Base-by-base conservation (phyloP, 2,888 invertebrate species). In the Acrobasis suavella region DNA sequence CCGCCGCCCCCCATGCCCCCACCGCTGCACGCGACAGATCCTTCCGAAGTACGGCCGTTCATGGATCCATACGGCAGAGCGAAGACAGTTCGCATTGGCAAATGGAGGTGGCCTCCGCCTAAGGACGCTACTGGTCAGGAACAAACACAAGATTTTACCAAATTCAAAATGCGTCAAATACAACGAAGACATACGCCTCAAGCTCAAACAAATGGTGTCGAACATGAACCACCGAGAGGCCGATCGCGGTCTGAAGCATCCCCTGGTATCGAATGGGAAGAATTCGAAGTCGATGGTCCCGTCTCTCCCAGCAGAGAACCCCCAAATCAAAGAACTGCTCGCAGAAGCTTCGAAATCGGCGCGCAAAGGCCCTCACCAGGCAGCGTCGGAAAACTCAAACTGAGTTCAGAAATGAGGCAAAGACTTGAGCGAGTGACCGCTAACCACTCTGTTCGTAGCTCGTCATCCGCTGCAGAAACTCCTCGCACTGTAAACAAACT, bases 71-170 rank as follows among this genome's bases (percentile, higher is more conserved):
- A 98, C 75, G 98, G 98, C 0, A 92, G 98, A 37, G 98, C 98
- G 0, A 98, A 98, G 80, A 98, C 98, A 0, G 98, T 98, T 0
- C 93, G 98, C 39, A 98, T 99, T 62, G 98, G 98, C 1, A 98
- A 98, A 87, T 98, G 98, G 98, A 93, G 97, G 67, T 98, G 98
- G 98, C 98, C 99, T 9, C 98, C 98, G 12, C 96, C 96, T 63
- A 95, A 95, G 32, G 95, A 95, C 16, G 96, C 95, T 0, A 94
- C 94, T 37, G 93, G 92, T 12, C 95, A 94, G 68, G 95, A 96
- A 66, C 94, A 94, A 15, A 94, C 95, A 7, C 97, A 96, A 76
- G 96, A 96, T 71, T 97, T 97, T 77, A 95, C 97, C 64, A 97
- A 97, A 72, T 98, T 98, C 75, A 98, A 98, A 87, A 93, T 97